A percentile compares a stretch with the other conserved stretches of the same genome.
phyloP scores from a whole-genome alignment of 2,888 invertebrate species.

The Miltochrista miniata region DNA sequence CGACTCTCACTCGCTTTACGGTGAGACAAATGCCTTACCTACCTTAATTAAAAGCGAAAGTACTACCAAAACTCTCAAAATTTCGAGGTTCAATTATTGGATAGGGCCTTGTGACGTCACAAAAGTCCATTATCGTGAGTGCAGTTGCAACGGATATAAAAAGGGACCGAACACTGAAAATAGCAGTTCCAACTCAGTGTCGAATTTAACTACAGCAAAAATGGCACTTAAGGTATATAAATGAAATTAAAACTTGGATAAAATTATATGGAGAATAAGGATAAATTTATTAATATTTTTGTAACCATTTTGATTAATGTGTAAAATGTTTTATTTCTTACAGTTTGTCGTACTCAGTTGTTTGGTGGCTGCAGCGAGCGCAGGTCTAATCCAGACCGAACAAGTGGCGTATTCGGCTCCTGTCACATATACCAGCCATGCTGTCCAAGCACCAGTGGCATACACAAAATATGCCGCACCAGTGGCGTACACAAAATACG shows the following conservation, averaged over 20 bases:
- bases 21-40: constrained; percentile 16
- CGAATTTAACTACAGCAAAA: constrained; percentile 52
- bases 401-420: constrained; percentile 44
- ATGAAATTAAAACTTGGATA: too few relatives aligned
- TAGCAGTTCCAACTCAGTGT: constrained; percentile 57
- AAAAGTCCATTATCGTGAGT: constrained; percentile 50
- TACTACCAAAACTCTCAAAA: constrained; percentile 54
- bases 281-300: too few relatives aligned
- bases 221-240: constrained; percentile 69
- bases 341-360: constrained; percentile 47
- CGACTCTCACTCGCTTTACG: neutral
- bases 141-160: constrained; percentile 57
- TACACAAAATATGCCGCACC: too few relatives aligned
- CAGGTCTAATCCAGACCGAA: constrained; percentile 33
- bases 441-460: constrained; percentile 25
- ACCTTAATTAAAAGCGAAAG: constrained; percentile 72
- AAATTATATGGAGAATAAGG: too few relatives aligned
- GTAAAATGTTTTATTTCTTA: neutral
- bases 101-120: constrained; percentile 55
- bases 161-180: constrained; percentile 48
- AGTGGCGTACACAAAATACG: too few relatives aligned
- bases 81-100: constrained; percentile 55
- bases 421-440: constrained; percentile 38
- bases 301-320: too few relatives aligned
- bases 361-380: constrained; percentile 45